These are phyloP conservation scores for Camponotus floridanus DNA, from an alignment of 1,140 invertebrate genomes.

Conservation along the genomic window DNA sequence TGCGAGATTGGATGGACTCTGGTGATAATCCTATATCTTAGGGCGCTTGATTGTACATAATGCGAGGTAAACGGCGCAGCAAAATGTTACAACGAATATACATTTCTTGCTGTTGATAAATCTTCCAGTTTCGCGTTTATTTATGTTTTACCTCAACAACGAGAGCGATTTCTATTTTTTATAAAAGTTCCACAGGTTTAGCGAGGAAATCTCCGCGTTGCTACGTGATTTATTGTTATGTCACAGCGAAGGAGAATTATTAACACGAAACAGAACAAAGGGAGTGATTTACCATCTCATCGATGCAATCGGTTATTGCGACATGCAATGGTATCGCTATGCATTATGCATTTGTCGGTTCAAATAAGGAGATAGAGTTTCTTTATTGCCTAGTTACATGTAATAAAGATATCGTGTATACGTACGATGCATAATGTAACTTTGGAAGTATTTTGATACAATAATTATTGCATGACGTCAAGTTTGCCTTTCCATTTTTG, in stretches of 20 bases:
- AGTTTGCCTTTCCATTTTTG: not conserved
- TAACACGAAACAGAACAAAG: not conserved
- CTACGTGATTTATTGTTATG: constrained; percentile 34
- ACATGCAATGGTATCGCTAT: constrained; percentile 41
- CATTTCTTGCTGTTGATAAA: not conserved
- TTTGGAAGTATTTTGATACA: not conserved
- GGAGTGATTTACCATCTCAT: constrained; percentile 47
- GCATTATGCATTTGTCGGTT: constrained; percentile 18
- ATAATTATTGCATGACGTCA: not conserved
- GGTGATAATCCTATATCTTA: not conserved
- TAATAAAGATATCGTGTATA: not conserved
- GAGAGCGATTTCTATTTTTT: not conserved
- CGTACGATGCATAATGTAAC: not conserved
- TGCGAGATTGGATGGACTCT: constrained; percentile 47
- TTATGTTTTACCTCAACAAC: not conserved
- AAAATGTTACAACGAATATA: not conserved
- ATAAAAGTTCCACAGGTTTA: not conserved
- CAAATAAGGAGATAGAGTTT: constrained; percentile 14
- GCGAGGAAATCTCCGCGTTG: not conserved
- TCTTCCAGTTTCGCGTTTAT: not conserved
- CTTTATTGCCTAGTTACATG: constrained; percentile 3
- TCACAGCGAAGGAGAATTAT: not conserved
- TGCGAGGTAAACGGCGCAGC: not conserved
- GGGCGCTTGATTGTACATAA: not conserved
- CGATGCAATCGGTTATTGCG: constrained; percentile 26